Evolutionary conservation across 2,888 invertebrate species (phyloP), one percentile per base, ranked within the genome.

Genomic region (Orthosia cruda): DNA sequence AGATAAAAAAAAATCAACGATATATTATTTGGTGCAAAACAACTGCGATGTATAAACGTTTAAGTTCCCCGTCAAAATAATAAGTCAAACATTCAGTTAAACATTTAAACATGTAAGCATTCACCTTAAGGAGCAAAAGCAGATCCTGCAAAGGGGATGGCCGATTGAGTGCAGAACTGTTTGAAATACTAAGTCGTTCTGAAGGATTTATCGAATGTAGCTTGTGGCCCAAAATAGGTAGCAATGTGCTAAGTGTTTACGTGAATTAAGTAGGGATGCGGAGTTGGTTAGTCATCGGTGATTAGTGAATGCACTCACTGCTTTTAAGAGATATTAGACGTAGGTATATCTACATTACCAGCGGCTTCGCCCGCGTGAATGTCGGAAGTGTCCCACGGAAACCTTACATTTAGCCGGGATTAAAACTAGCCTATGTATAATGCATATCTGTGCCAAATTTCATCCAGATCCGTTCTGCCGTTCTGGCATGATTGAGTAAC

Each of bases 181-280:
- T 87, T 87, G 49, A 64, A 77, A 62, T 65, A 58, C 71, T 66
- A 47, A 83, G 63, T 72, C 86, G 65, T 52, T 50, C 40, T 76
- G 73, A 81, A 68, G 32, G 81, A 87, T 87, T 85, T 81, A 87
- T 81, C 18, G 59, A 13, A 47, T 71, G 74, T 80, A 61, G 23
- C 50, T 71, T 75, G 70, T 23, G 49, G 12, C 59, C 71, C 50
- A 23, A 83, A 82, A 83, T 79, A 73, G 52, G 45, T 20, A 73
- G 84, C 67, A 83, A 79, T 65, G 68, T 68, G 68, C 47, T 80
- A 83, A 78, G 64, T 80, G 79, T 78, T 78, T 61, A 72, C 64
- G 52, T 55, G 26, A 57, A 65, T 83, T 69, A 73, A 62, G 65
- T 57, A 16, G 52, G 12, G 64, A 64, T 73, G 5, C 47, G 4